A percentile compares a stretch with the other conserved stretches of the same genome.
phyloP scores from a whole-genome alignment of 2,797 vertebrate genomes.

The Anableps anableps region DNA sequence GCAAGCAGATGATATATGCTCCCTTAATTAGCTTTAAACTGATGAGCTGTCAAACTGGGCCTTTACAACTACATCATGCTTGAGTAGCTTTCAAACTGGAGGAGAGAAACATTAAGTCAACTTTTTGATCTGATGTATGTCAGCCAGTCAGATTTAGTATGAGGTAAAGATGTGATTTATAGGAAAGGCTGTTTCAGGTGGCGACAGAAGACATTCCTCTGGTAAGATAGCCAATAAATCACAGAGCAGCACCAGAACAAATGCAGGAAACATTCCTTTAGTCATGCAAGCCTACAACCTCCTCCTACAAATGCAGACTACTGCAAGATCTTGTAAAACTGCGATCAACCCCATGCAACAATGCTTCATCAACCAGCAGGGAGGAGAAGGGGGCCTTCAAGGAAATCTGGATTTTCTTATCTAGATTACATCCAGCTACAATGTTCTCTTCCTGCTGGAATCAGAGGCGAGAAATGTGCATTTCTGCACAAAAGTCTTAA shows the following conservation, averaged over 20 bases:
- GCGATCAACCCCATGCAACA: conserved; percentile 69
- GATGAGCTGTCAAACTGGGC: neutral
- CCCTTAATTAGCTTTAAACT: conserved; percentile 5
- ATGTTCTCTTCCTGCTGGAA: conserved; percentile 35
- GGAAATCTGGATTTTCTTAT: conserved; percentile 75
- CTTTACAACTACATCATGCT: neutral
- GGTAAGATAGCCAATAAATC: conserved; percentile 56
- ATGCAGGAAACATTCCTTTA: conserved; percentile 50
- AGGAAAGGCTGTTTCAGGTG: conserved; percentile 53
- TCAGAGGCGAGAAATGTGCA: conserved; percentile 28
- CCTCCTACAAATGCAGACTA: conserved; percentile 22
- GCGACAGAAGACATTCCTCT: conserved; percentile 61
- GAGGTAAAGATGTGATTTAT: conserved; percentile 50
- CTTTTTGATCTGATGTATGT: conserved; percentile 41
- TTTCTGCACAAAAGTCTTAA: neutral
- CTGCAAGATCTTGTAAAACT: conserved; percentile 47
- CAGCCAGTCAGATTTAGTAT: conserved; percentile 23
- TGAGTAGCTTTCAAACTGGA: neutral
- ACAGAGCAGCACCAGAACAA: conserved; percentile 47
- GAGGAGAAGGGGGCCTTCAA: conserved; percentile 33
- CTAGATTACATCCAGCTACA: conserved; percentile 57
- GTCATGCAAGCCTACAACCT: conserved; percentile 39
- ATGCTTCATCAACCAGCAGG: conserved; percentile 61
- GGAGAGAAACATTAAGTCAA: conserved; percentile 10
- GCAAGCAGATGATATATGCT: neutral